Percentiles rank a stretch among this genome's conserved stretches.
phyloP scores from a whole-genome alignment of 2,888 invertebrate genomes.

The Taphrorychus bicolor region DNA sequence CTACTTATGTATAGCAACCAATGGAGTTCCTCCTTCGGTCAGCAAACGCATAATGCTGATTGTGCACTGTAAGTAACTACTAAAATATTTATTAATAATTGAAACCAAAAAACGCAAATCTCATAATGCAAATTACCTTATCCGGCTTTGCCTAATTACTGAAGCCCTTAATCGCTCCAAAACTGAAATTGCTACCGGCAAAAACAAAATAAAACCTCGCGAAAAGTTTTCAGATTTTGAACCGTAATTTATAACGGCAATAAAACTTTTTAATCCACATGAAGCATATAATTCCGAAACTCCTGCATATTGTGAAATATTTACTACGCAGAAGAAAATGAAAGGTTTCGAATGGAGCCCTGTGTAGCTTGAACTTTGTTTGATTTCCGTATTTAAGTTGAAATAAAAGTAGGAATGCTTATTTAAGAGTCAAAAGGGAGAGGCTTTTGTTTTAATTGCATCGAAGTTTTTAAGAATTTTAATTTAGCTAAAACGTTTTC shows the following conservation, averaged over 20 bases:
- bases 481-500: too few species aligned
- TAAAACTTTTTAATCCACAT: slow-evolving; percentile 15
- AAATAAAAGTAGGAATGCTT: background rate
- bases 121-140: background rate
- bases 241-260: slow-evolving; percentile 9
- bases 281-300: background rate
- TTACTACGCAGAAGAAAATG: background rate
- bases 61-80: slow-evolving; percentile 73
- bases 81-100: background rate
- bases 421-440: background rate
- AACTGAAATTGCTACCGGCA: background rate
- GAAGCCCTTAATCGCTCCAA: background rate
- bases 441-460: background rate
- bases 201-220: background rate
- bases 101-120: background rate
- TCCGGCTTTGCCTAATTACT: background rate
- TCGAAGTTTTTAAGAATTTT: background rate
- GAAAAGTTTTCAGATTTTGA: slow-evolving; percentile 5
- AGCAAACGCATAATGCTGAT: slow-evolving; percentile 88
- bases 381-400: background rate
- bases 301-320: background rate
- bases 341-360: background rate
- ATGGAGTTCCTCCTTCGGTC: slow-evolving; percentile 86
- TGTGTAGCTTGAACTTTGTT: background rate
- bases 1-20: slow-evolving; percentile 82